Evolutionary conservation across 2,113 vertebrate genomes (phyloP), one percentile per base, ranked within the genome.

Genomic region (Balaenoptera acutorostrata): DNA sequence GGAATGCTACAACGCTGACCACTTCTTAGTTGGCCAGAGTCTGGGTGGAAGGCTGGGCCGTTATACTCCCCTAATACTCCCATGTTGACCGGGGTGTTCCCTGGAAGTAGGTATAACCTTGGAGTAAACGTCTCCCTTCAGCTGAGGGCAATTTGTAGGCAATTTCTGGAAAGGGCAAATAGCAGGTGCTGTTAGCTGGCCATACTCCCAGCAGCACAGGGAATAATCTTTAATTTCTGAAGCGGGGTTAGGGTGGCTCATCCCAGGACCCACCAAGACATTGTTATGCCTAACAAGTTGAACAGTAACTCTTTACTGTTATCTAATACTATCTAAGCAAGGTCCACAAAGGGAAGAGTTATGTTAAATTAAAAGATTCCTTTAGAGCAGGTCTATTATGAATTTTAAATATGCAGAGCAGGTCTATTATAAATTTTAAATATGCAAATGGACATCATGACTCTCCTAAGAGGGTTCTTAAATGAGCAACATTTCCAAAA

Each of bases 341-440:
- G 5, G 0, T 46, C 29, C n/a, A 46, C n/a, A 11, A 52, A 71
- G 31, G 44, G 36, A 39, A 85, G 27, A 39, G 0, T 82, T 81
- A 46, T 33, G 36, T 36, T 82, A 75, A 87, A 68, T 74, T 78
- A 55, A 46, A 87, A 78, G 18, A 23, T 86, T 88, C 36, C 13
- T 91, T 83, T 72, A 61, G 6, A 64, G 33, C 18, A 57, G 29
- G 8, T 87, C 7, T 66, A 15, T 13, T 93, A 14, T 72, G 72
- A 93, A 71, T 86, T 97, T 93, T 74, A 93, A 96, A 69, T 63
- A 52, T 69, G 8, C 33, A 61, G 6, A 64, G 33, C 18, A 63
- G 29, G 8, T 83, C 7, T 66, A 15, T 12, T 93, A 18, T 72
- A 71, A 93, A 71, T 86, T 96, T 93, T 74, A 93, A 96, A 69